These are phyloP conservation scores for Eclectus roratus DNA, from an alignment of 2,113 vertebrate species.

Conservation along the genomic window DNA sequence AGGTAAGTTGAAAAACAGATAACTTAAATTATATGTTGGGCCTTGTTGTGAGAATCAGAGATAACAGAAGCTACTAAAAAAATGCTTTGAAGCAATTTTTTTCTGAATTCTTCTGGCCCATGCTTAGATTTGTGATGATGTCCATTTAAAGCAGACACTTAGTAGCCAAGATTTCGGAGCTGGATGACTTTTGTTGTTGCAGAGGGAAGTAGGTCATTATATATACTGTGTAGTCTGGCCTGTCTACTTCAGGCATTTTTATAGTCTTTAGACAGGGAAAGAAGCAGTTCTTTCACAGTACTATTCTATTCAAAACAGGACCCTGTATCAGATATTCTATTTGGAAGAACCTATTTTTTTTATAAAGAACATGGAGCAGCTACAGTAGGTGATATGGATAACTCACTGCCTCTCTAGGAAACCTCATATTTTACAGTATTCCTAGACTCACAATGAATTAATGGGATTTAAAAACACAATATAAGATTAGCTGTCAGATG, in stretches of 20 bases:
- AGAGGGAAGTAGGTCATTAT: not conserved
- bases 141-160: not conserved
- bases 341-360: not conserved
- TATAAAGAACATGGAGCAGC: not conserved
- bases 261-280: not conserved
- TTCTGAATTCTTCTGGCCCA: not conserved
- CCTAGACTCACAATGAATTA: not conserved
- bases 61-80: not conserved
- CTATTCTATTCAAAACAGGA: not conserved
- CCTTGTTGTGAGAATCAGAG: not conserved
- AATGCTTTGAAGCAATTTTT: not conserved
- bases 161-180: not conserved
- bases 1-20: not conserved
- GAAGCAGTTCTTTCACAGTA: not conserved
- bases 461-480: not conserved
- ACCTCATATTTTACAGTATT: not conserved
- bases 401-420: not conserved
- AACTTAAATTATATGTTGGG: not conserved
- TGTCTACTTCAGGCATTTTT: not conserved
- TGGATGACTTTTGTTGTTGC: not conserved
- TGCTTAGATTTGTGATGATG: not conserved
- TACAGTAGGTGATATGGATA: not conserved
- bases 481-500: not conserved
- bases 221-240: not conserved
- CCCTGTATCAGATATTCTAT: not conserved